Base-by-base conservation (phyloP, 2,113 vertebrate genomes). In the Gorsachius goisagi region DNA sequence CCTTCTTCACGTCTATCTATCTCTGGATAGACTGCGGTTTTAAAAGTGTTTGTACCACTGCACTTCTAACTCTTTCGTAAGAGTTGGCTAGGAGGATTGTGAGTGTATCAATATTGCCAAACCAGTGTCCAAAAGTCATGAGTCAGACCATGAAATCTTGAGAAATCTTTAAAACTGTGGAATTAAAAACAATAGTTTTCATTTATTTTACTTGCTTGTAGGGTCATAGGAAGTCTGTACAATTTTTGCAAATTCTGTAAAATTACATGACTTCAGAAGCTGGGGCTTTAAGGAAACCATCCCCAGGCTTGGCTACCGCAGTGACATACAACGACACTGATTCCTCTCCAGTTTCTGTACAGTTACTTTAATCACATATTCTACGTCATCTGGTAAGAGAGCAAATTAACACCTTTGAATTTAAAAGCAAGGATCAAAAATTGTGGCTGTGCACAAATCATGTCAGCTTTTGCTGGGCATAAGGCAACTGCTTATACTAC, bases 251-350 rank as follows among this genome's bases (percentile, higher is more conserved):
- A 85, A 68, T 47, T 86, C 39, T 71, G 2, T 22, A 11, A 76
- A 58, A 4, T 80, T 88, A 63, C 28, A 15, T 4, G 12, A 19
- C 3, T 78, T 20, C 17, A 67, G 41, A 89, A 89, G 8, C 26
- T 85, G 26, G 3, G 4, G 10, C 8, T 71, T 87, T 12, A 75
- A n/a, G 28, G 56, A 80, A 76, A 68, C 4, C 47, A 12, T 56
- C 24, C 12, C 6, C 8, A 41, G 45, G 28, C 26, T 77, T 91
- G 50, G 13, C 44, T 52, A 77, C 24, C 20, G n/a, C 16, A n/a
- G 7, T 47, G 62, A 87, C 21, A 78, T 6, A 53, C 9, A 83
- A 15, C 0, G 0, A 53, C 35, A 17, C 18, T 52, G n/a, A 44
- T 35, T 19, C 2, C 7, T 63, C 28, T 58, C 23, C 30, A 45